A percentile compares a stretch with the other conserved stretches of the same genome.
Conservation (phyloP, 2,113 vertebrate genomes). For the Ia io region DNA sequence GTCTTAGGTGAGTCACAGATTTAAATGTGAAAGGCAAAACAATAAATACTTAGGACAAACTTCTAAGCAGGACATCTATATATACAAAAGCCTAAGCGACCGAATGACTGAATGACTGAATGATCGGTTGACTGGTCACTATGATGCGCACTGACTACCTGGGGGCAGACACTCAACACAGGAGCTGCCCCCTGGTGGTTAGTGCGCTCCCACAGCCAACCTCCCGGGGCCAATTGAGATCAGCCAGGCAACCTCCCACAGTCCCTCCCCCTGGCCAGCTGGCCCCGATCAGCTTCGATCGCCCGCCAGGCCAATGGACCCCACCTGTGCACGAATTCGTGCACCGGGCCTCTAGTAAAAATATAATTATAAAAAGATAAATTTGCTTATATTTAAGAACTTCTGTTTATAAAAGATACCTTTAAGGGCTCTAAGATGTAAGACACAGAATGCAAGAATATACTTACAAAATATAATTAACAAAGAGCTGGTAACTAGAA, state of each 20-base stretch:
- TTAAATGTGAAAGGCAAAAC: constrained; percentile 26
- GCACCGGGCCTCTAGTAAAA: background rate
- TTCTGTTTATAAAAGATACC: background rate
- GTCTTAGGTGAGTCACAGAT: background rate
- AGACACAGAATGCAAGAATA: background rate
- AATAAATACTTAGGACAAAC: background rate
- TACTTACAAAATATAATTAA: background rate
- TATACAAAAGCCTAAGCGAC: no score
- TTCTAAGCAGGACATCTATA: background rate
- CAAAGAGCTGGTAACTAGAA: background rate
- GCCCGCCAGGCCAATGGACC: no score
- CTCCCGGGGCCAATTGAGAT: no score
- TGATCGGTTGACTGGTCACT: fast-evolving
- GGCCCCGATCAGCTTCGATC: no score
- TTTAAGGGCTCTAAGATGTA: background rate
- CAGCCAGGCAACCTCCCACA: no score
- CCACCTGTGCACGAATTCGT: no score
- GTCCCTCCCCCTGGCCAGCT: no score
- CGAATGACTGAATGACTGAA: no score
- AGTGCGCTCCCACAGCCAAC: no score
- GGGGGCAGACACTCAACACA: no score
- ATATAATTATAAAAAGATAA: constrained; percentile 4
- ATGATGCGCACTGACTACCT: no score
- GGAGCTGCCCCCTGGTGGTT: no score
- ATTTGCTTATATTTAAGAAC: background rate